phyloP scores from a whole-genome alignment of 2,888 invertebrate species.

The Spicauda simplicius region DNA sequence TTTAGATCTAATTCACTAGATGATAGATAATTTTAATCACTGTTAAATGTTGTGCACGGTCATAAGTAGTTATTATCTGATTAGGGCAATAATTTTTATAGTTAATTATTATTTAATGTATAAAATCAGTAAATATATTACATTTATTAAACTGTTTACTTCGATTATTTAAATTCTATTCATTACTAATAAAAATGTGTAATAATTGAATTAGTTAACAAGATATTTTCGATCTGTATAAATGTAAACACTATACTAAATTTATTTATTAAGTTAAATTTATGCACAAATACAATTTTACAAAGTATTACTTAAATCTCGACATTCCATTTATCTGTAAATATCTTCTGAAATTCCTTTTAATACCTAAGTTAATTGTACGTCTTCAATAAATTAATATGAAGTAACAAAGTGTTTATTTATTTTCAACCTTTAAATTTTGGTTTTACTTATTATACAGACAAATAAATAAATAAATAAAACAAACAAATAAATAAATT shows the following conservation, averaged over 20 bases:
- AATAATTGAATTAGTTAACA: slow-evolving; percentile 42
- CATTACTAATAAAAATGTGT: slow-evolving; percentile 39
- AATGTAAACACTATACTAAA: slow-evolving; percentile 35
- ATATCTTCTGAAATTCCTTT: slow-evolving; percentile 78
- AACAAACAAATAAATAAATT: too few species aligned
- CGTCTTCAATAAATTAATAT: slow-evolving; percentile 78
- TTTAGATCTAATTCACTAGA: slow-evolving; percentile 68
- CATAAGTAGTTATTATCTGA: slow-evolving; percentile 67
- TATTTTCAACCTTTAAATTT: not conserved
- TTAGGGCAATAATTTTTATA: slow-evolving; percentile 79
- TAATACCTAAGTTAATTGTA: slow-evolving; percentile 75
- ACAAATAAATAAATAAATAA: too few species aligned
- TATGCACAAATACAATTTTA: slow-evolving; percentile 49
- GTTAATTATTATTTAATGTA: slow-evolving; percentile 41
- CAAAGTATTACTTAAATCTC: slow-evolving; percentile 68
- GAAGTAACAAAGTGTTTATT: slow-evolving; percentile 10
- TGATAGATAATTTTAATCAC: slow-evolving; percentile 79
- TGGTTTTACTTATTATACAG: not conserved
- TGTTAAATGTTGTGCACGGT: slow-evolving; percentile 85
- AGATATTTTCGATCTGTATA: slow-evolving; percentile 38
- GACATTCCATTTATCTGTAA: slow-evolving; percentile 76
- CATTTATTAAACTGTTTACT: slow-evolving; percentile 20
- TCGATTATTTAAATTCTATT: slow-evolving; percentile 38
- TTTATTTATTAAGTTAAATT: slow-evolving; percentile 42
- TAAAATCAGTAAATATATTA: slow-evolving; percentile 16